Evolutionary conservation across 2,888 invertebrate genomes (phyloP), one percentile per base, ranked within the genome.

Genomic region (Iselma pallidipennis): DNA sequence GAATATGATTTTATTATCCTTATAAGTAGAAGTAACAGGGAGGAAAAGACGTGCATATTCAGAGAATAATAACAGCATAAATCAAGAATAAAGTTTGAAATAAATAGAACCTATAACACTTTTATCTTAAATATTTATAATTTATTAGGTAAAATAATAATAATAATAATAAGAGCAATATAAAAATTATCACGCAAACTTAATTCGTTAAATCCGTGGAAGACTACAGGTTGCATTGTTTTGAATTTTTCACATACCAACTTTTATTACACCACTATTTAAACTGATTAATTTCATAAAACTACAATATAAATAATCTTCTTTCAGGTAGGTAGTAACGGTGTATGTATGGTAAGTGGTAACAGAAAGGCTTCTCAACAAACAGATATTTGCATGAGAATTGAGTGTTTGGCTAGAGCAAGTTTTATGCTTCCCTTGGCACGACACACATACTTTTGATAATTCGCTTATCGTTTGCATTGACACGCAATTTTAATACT

Each of bases 401-500:
- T 63, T 60, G 63, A 63, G 63, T 63, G 57, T 63, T 63, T 63
- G 63, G 57, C 50, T 63, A 60, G 57, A 57, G 63, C 60, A 53
- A 52, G 57, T 55, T 63, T 63, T 63, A 63, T 63, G 60, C 60
- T 33, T 63, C 63, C 63, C 63, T 37, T 49, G 63, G 45, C 57
- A 63, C 60, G 55, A 55, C 50, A 58, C 63, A 60, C 63, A 59
- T 63, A 63, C 60, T 64, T 60, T 65, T 69, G 66, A 70, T 71
- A 71, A 71, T 71, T 68, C 67, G 62, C 66, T 63, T 57, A 59
- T 53, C 55, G 65, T 64, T 65, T 70, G 69, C 70, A 70, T 72
- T 68, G 70, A 69, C 73, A 73, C 72, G 72, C 72, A 56, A 73
- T 68, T 66, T 66, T 61, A 48, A 62, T 63, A 57, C 51, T 21